Percentiles rank a stretch among this genome's conserved stretches.
phyloP scores from a whole-genome alignment of 2,888 invertebrate species.

The Orchestes rusci region DNA sequence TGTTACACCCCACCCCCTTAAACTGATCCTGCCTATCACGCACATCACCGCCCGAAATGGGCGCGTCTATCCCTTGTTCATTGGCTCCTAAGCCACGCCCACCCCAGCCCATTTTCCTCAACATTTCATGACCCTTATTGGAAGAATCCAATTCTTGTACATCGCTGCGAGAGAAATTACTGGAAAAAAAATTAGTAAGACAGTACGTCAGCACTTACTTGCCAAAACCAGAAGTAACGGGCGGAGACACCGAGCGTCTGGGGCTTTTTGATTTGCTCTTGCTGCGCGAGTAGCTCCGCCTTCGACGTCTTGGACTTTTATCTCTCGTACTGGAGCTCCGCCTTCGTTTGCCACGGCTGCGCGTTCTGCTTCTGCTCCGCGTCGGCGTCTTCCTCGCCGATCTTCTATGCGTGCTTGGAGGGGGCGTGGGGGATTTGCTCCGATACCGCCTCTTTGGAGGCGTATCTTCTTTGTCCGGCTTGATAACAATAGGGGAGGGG shows the following conservation, averaged over 20 bases:
- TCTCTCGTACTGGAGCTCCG: conserved; percentile 47
- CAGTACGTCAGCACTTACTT: no score
- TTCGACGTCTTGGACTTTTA: conserved; percentile 41
- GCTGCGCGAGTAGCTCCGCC: conserved; percentile 39
- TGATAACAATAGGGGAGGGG: conserved; percentile 70
- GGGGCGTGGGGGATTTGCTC: conserved; percentile 50
- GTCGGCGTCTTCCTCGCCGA: background rate
- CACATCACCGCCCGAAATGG: conserved; percentile 85
- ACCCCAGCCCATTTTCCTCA: conserved; percentile 98
- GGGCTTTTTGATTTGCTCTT: conserved; percentile 43
- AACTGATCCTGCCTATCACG: conserved; percentile 89
- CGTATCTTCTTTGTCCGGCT: conserved; percentile 62
- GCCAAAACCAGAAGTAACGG: conserved; percentile 33
- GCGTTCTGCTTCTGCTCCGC: conserved; percentile 25
- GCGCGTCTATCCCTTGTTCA: conserved; percentile 93
- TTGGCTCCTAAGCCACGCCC: conserved; percentile 90
- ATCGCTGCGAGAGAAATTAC: conserved; percentile 28
- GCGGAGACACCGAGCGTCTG: conserved; percentile 40
- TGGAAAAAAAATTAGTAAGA: conserved; percentile 15
- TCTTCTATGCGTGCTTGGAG: conserved; percentile 24
- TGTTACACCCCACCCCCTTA: conserved; percentile 87
- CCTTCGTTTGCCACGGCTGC: conserved; percentile 42
- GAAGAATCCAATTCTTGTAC: conserved; percentile 68
- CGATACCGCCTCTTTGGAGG: conserved; percentile 71
- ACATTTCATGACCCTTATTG: conserved; percentile 95